These are phyloP conservation scores for Eulacestoma nigropectus DNA, from an alignment of 2,113 vertebrate genomes.

Conservation along the genomic window DNA sequence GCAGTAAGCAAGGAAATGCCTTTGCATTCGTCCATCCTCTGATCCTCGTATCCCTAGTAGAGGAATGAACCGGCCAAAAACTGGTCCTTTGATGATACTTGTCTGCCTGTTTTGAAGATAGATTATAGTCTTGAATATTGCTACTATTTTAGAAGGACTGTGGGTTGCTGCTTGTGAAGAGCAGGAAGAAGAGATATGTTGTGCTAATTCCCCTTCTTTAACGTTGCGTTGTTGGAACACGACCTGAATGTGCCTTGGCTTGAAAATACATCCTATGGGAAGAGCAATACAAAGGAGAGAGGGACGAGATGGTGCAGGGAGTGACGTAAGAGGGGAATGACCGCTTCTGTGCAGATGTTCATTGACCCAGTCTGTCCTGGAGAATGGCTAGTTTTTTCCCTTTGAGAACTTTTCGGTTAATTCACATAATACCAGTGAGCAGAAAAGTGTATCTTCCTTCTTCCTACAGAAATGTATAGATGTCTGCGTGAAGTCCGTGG, in stretches of 20 bases:
- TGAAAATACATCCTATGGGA: not conserved
- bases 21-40: too few relatives aligned
- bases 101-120: not conserved
- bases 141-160: too few relatives aligned
- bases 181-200: not conserved
- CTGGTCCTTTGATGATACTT: not conserved
- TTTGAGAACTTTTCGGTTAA: not conserved
- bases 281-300: too few relatives aligned
- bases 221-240: not conserved
- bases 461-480: too few relatives aligned
- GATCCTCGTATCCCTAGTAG: not conserved
- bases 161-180: not conserved
- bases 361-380: not conserved
- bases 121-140: too few relatives aligned
- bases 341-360: too few relatives aligned
- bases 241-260: not conserved
- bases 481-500: too few relatives aligned
- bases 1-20: not conserved
- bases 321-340: too few relatives aligned
- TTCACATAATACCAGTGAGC: not conserved
- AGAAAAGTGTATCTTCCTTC: not conserved
- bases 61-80: not conserved
- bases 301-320: not conserved
- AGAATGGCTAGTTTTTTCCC: accelerated
- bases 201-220: not conserved